Evolutionary conservation across 1,140 invertebrate species (phyloP).

Genomic region (Pomacea maculata): DNA sequence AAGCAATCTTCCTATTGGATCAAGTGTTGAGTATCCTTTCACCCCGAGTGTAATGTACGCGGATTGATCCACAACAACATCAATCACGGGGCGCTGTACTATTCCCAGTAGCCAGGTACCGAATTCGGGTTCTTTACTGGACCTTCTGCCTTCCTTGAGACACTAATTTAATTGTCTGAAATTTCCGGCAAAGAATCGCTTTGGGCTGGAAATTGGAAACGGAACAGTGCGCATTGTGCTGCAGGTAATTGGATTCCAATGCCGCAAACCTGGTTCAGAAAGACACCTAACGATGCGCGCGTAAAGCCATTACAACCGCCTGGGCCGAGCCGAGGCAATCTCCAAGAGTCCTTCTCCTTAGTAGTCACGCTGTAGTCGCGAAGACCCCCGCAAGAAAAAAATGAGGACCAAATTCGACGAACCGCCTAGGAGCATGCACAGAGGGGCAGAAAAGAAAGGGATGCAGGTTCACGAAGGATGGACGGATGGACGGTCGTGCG

Average conservation of each 20-base stretch:
- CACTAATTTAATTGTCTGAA: constrained; percentile 2
- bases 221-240: not conserved
- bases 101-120: not conserved
- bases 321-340: not conserved
- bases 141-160: not conserved
- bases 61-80: not conserved
- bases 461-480: too few relatives aligned
- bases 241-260: constrained; percentile 4
- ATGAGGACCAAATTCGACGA: too few relatives aligned
- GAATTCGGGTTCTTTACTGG: not conserved
- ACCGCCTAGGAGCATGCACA: too few relatives aligned
- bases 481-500: too few relatives aligned
- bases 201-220: not conserved
- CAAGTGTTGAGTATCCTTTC: too few relatives aligned
- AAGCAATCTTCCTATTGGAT: too few relatives aligned
- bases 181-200: not conserved
- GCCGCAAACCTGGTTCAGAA: constrained; percentile 7
- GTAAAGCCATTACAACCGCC: constrained; percentile 1
- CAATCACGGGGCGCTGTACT: not conserved
- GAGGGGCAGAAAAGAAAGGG: too few relatives aligned
- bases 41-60: not conserved
- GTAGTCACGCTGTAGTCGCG: too few relatives aligned
- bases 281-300: constrained; percentile 6
- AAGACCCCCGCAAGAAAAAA: too few relatives aligned
- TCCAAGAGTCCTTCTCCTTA: too few relatives aligned